These are phyloP conservation scores for Chymomyza amoena DNA, from an alignment of 2,888 invertebrate genomes.

Conservation along the genomic window DNA sequence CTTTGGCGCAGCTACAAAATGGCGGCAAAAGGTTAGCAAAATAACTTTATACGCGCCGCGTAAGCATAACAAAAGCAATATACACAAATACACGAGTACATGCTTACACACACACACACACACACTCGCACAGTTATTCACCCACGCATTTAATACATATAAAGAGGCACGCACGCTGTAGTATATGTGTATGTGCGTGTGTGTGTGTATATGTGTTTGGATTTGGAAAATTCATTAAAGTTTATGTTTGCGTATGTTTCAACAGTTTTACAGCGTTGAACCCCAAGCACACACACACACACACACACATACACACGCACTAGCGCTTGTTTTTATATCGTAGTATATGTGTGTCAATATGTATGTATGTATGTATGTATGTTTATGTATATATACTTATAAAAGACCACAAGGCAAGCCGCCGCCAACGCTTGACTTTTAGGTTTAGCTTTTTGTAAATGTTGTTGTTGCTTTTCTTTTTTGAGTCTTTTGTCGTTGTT, in stretches of 20 bases:
- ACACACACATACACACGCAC: neutral
- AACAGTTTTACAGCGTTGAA: constrained; percentile 48
- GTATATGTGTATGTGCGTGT: neutral
- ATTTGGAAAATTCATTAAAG: constrained; percentile 71
- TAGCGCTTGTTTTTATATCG: neutral
- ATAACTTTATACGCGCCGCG: constrained; percentile 61
- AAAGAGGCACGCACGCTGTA: neutral
- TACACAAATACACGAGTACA: constrained; percentile 11
- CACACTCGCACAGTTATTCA: neutral
- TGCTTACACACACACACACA: neutral
- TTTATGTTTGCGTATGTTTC: constrained; percentile 67
- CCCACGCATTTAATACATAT: neutral
- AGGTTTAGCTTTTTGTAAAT: neutral
- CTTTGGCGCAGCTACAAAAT: constrained; percentile 44
- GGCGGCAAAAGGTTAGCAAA: constrained; percentile 68
- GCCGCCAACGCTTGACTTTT: constrained; percentile 5
- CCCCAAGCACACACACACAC: constrained; percentile 5
- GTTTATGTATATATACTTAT: neutral
- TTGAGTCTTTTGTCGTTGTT: constrained; percentile 7
- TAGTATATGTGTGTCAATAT: neutral
- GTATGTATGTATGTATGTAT: neutral
- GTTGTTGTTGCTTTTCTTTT: neutral
- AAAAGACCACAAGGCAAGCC: neutral
- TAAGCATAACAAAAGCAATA: constrained; percentile 36
- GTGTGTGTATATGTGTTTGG: constrained; percentile 52